phyloP scores from a whole-genome alignment of 2,797 vertebrate genomes.

The Hippocampus kuda region DNA sequence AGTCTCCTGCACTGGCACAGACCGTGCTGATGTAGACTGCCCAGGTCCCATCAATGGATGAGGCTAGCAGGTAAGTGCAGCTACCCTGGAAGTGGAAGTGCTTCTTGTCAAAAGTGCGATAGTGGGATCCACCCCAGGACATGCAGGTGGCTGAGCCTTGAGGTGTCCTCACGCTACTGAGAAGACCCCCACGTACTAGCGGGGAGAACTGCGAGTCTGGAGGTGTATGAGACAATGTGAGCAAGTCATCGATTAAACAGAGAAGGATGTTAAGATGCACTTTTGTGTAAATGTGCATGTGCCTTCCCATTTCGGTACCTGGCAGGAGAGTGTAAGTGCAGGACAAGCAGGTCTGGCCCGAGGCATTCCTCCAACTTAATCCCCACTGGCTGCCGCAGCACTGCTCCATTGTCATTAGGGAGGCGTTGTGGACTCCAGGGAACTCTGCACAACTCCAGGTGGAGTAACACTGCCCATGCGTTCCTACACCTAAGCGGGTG shows the following conservation, averaged over 20 bases:
- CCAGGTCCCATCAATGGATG: slow-evolving; percentile 74
- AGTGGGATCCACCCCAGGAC: slow-evolving; percentile 77
- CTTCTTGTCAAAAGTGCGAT: slow-evolving; percentile 76
- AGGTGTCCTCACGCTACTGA: slow-evolving; percentile 45
- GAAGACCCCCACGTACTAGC: slow-evolving; percentile 43
- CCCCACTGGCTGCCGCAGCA: slow-evolving; percentile 77
- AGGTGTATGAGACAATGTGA: background rate
- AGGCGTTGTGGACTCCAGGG: slow-evolving; percentile 57
- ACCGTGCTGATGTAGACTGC: slow-evolving; percentile 60
- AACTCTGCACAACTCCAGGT: slow-evolving; percentile 71
- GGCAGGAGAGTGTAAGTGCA: slow-evolving; percentile 68
- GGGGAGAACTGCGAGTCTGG: slow-evolving; percentile 62
- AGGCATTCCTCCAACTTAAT: slow-evolving; percentile 75
- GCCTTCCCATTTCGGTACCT: slow-evolving; percentile 44
- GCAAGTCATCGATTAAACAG: background rate
- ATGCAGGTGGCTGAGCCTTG: slow-evolving; percentile 68
- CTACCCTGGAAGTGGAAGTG: slow-evolving; percentile 79
- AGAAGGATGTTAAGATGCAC: background rate
- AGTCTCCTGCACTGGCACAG: slow-evolving; percentile 56
- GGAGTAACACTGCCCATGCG: slow-evolving; percentile 70
- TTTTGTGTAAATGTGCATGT: background rate
- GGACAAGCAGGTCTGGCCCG: slow-evolving; percentile 67
- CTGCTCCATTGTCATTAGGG: slow-evolving; percentile 69
- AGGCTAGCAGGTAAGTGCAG: slow-evolving; percentile 76
- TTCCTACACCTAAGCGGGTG: slow-evolving; percentile 39